Evolutionary conservation across 2,888 invertebrate genomes (phyloP).

Genomic region (Cephus pulcher): DNA sequence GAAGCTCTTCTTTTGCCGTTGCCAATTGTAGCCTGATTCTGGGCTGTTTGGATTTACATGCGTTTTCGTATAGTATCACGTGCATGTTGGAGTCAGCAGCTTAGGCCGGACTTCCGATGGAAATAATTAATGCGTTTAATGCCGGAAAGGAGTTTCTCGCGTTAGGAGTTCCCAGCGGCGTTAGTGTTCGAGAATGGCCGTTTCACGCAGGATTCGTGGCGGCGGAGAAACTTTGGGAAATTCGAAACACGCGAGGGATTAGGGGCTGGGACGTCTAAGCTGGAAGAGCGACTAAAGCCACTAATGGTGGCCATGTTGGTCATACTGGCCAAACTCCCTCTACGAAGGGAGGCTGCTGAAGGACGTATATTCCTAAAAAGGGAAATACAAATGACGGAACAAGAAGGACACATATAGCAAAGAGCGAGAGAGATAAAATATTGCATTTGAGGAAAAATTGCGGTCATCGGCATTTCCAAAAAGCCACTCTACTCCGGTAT

Average conservation of each 20-base stretch:
- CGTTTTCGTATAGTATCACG: neutral
- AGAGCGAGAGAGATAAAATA: constrained; percentile 9
- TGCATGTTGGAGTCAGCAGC: neutral
- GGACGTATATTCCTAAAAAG: neutral
- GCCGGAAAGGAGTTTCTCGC: neutral
- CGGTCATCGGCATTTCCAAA: neutral
- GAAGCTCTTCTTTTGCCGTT: too few relatives aligned
- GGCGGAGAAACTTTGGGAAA: neutral
- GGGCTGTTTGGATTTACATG: too few relatives aligned
- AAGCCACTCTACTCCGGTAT: neutral
- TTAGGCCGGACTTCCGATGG: neutral
- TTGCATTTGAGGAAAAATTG: neutral
- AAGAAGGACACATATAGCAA: constrained; percentile 24
- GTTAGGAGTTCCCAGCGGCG: neutral
- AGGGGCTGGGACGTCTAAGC: neutral
- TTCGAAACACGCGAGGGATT: neutral
- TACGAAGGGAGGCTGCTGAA: neutral
- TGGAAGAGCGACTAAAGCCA: neutral
- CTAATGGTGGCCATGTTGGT: neutral
- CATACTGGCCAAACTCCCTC: too few relatives aligned
- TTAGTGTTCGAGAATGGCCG: neutral
- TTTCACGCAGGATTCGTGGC: neutral
- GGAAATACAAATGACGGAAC: constrained; percentile 16
- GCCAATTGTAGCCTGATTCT: neutral
- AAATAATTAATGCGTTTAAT: neutral